phyloP scores from a whole-genome alignment of 2,113 vertebrate genomes.

The Limnothrissa miodon region DNA sequence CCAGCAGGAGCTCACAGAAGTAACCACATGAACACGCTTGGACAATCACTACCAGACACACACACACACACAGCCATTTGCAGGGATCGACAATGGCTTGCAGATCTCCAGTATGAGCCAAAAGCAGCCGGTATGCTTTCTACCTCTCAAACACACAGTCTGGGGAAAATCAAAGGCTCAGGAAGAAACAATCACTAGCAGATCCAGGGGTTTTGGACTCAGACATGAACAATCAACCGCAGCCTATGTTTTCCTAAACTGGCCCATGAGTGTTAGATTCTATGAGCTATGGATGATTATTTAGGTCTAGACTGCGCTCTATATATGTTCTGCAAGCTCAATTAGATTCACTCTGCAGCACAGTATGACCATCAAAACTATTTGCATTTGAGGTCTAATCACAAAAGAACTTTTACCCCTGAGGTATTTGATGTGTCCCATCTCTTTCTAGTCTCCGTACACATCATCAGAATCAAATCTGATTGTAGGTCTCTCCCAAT shows the following conservation, averaged over 20 bases:
- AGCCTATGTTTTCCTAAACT: background rate
- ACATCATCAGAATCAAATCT: too few species aligned
- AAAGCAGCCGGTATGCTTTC: conserved; percentile 6
- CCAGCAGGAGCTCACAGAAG: conserved; percentile 56
- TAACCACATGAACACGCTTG: conserved; percentile 60
- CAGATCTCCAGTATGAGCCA: conserved; percentile 26
- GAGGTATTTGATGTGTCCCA: too few species aligned
- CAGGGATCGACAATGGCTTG: conserved; percentile 35
- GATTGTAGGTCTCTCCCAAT: too few species aligned
- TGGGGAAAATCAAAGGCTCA: background rate
- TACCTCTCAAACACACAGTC: background rate
- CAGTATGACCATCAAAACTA: too few species aligned
- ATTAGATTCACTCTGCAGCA: too few species aligned
- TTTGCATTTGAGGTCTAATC: too few species aligned
- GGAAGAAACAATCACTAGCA: conserved; percentile 21
- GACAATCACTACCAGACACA: conserved; percentile 55
- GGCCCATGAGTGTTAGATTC: background rate
- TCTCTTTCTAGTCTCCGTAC: too few species aligned
- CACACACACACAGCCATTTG: conserved; percentile 46
- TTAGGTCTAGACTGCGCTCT: background rate
- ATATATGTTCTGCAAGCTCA: too few species aligned
- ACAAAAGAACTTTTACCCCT: too few species aligned
- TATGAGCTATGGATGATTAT: background rate
- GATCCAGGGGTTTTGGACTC: conserved; percentile 31
- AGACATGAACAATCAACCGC: conserved; percentile 38